These are phyloP conservation scores for Psilopsiagon aurifrons DNA, from an alignment of 2,113 vertebrate species.

Conservation along the genomic window DNA sequence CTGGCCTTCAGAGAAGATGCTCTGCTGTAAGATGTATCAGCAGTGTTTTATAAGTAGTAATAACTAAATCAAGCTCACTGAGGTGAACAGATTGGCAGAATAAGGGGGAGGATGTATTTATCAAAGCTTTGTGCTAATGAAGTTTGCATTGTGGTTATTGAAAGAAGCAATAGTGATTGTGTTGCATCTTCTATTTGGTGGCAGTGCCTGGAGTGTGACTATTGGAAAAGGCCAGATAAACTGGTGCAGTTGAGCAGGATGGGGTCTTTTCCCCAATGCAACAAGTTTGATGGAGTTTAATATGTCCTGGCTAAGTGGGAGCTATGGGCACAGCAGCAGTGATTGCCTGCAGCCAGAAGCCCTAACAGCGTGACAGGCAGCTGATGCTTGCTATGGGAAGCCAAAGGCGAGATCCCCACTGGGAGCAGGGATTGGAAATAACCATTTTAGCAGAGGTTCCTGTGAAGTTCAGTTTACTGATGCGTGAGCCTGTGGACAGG, in stretches of 20 bases:
- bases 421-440: slow-evolving; percentile 1
- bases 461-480: not conserved
- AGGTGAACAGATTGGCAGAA: not conserved
- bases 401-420: not conserved
- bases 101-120: not conserved
- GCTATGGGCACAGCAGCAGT: not conserved
- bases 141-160: not conserved
- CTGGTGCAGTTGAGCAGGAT: accelerated
- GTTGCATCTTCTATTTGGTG: not conserved
- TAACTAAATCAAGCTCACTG: not conserved
- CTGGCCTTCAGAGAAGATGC: not conserved
- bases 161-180: not conserved
- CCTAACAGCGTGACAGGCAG: not conserved
- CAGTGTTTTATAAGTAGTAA: not conserved
- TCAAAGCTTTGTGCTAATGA: not conserved
- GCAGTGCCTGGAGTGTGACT: not conserved
- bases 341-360: not conserved
- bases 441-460: not conserved
- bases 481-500: not conserved
- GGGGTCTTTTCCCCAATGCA: not conserved
- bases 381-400: not conserved
- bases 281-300: not conserved
- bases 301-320: not conserved
- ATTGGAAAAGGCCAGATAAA: not conserved
- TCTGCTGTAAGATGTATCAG: not conserved